A percentile compares a stretch with the other conserved stretches of the same genome.
Conservation (phyloP, 2,113 vertebrate genomes). For the Illadopsis cleaveri region DNA sequence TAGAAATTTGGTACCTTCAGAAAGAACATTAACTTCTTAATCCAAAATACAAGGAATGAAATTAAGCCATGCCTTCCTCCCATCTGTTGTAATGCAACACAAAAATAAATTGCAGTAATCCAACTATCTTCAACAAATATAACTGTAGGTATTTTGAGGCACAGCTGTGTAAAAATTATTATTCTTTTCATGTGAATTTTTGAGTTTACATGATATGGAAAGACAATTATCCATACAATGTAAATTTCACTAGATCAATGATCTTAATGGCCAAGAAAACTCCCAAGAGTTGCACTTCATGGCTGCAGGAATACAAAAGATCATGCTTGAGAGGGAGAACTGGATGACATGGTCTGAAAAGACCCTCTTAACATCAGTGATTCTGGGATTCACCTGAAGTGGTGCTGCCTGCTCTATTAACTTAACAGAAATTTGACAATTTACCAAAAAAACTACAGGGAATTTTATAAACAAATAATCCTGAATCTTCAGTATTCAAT, state of each 20-base stretch:
- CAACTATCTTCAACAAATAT: neutral
- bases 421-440: neutral
- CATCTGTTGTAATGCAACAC: neutral
- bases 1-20: neutral
- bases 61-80: neutral
- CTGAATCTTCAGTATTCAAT: neutral
- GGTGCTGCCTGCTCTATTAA: neutral
- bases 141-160: neutral
- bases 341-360: neutral
- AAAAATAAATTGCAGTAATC: neutral
- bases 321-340: fast-evolving
- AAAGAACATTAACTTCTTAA: neutral
- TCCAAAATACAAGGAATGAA: neutral
- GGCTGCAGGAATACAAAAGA: neutral
- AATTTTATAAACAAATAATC: neutral
- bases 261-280: neutral
- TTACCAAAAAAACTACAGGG: neutral
- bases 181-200: neutral
- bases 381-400: neutral
- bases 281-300: neutral
- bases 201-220: neutral
- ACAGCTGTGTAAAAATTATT: neutral
- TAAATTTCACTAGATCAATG: neutral
- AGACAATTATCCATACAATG: neutral
- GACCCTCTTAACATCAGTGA: neutral